Percentiles rank a stretch among this genome's conserved stretches.
These are phyloP conservation scores for Hydractinia echinata DNA, from an alignment of 30 jellyfish, hydroid and myxozoan genomes.

Conservation along the genomic window DNA sequence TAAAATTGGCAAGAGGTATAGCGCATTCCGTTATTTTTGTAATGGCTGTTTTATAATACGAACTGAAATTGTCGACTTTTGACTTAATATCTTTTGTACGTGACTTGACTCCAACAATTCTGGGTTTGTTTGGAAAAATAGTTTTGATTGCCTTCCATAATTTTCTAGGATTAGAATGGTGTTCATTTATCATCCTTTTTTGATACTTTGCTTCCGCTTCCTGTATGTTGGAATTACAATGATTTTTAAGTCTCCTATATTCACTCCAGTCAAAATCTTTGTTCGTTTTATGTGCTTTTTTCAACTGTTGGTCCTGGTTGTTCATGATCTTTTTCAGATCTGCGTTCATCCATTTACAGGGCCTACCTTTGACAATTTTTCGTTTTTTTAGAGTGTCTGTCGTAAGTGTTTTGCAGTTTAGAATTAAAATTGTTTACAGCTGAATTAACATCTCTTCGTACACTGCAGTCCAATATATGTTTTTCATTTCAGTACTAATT, in stretches of 20 bases:
- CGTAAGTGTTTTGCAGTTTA: background rate
- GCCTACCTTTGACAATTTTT: background rate
- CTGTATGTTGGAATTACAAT: no score
- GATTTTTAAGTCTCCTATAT: no score
- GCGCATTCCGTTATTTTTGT: slow-evolving; percentile 9
- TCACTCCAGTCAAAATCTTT: no score
- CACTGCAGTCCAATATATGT: background rate
- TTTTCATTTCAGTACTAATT: background rate
- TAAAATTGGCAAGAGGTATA: background rate
- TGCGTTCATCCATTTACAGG: slow-evolving; percentile 15
- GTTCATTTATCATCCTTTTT: background rate
- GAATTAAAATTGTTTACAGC: background rate
- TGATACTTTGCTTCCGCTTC: background rate
- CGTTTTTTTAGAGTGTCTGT: background rate
- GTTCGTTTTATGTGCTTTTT: background rate
- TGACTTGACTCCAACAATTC: background rate
- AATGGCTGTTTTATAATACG: background rate
- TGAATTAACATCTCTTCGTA: background rate
- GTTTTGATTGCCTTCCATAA: background rate
- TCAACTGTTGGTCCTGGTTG: background rate
- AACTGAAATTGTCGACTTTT: background rate
- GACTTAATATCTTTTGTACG: slow-evolving; percentile 14
- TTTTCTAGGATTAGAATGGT: slow-evolving; percentile 1
- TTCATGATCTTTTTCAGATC: background rate
- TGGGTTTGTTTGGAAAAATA: slow-evolving; percentile 3